Percentiles rank a stretch among this genome's conserved stretches.
These are phyloP conservation scores for Oscheius myriophilus DNA, from an alignment of 2,888 invertebrate genomes.

Conservation along the genomic window DNA sequence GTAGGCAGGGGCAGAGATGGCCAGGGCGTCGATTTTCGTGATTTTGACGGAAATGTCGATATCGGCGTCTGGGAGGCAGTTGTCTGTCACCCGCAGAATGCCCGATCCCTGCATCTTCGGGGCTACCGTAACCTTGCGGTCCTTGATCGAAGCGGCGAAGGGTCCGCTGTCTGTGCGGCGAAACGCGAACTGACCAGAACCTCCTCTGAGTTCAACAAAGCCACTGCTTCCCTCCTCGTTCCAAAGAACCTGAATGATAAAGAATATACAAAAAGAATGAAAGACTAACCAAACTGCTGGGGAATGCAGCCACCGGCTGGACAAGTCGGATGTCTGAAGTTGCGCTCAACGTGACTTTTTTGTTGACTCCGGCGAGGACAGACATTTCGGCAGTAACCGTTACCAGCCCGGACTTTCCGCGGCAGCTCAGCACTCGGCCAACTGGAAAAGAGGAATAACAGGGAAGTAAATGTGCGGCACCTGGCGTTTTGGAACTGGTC, in stretches of 20 bases:
- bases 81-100: conserved; percentile 49
- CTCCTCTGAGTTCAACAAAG: conserved; percentile 49
- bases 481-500: no score
- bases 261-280: no score
- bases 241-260: conserved; percentile 45
- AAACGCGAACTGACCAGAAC: conserved; percentile 63
- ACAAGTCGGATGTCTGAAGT: conserved; percentile 44
- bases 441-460: neutral
- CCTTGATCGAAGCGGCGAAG: conserved; percentile 14
- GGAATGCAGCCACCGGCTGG: conserved; percentile 33
- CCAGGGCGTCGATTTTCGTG: conserved; percentile 55
- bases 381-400: conserved; percentile 31
- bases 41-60: conserved; percentile 53
- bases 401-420: conserved; percentile 33
- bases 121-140: conserved; percentile 29
- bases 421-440: neutral
- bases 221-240: conserved; percentile 50
- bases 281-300: conserved; percentile 27
- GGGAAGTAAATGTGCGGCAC: no score
- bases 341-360: conserved; percentile 24
- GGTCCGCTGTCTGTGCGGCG: neutral
- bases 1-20: conserved; percentile 52
- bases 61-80: conserved; percentile 49
- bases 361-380: conserved; percentile 7
- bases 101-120: conserved; percentile 48